These are phyloP conservation scores for Mastacembelus armatus DNA, from an alignment of 2,797 vertebrate species.

Conservation along the genomic window DNA sequence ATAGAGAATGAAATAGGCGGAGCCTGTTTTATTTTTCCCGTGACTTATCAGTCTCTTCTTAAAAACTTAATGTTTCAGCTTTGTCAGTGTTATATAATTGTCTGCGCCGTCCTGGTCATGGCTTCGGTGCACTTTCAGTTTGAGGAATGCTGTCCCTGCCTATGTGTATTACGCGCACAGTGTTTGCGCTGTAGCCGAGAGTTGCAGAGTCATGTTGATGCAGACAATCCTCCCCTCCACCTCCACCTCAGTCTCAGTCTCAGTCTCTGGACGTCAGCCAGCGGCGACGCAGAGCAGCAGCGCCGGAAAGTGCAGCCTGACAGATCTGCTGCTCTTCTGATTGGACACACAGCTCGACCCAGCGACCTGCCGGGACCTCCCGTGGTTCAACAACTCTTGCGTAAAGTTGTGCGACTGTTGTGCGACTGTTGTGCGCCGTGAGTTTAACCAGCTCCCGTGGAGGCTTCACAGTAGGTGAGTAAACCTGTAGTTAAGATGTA, in stretches of 20 bases:
- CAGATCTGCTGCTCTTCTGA: background rate
- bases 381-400: background rate
- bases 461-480: conserved; percentile 46
- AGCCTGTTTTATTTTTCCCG: too few relatives aligned
- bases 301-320: conserved; percentile 1
- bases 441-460: conserved; percentile 3
- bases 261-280: conserved; percentile 28
- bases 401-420: background rate
- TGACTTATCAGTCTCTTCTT: too few relatives aligned
- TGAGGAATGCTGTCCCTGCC: conserved; percentile 50
- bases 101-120: background rate
- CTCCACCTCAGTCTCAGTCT: background rate
- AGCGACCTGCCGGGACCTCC: background rate
- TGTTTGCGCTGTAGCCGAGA: conserved; percentile 25
- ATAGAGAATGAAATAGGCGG: too few relatives aligned
- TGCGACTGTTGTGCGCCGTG: too few relatives aligned
- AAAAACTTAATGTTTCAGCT: conserved; percentile 6
- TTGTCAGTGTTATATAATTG: conserved; percentile 29
- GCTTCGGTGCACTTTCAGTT: conserved; percentile 49
- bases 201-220: conserved; percentile 82
- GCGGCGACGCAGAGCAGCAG: conserved; percentile 3
- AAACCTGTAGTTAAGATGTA: background rate
- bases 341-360: background rate
- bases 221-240: conserved; percentile 43
- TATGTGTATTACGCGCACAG: conserved; percentile 20